Percentiles rank a stretch among this genome's conserved stretches.
These are phyloP conservation scores for Hirundo rustica DNA, from an alignment of 2,797 vertebrate genomes.

Conservation along the genomic window DNA sequence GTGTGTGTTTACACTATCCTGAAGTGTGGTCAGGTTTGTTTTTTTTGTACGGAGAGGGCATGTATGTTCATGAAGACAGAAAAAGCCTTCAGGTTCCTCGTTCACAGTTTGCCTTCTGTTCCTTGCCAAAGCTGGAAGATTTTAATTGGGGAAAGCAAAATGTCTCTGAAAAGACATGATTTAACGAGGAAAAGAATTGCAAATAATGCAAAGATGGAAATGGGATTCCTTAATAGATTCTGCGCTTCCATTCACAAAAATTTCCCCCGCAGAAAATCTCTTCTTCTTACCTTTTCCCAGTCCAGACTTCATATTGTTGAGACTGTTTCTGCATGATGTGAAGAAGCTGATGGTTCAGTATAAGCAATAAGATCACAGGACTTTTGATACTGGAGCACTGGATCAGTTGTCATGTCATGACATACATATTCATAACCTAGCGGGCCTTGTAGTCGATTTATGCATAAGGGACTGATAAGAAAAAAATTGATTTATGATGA, in stretches of 20 bases:
- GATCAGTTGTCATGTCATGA: constrained; percentile 38
- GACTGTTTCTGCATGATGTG: not conserved
- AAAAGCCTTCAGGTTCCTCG: not conserved
- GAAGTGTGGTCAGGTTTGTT: not conserved
- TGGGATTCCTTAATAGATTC: not conserved
- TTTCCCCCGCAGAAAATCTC: not conserved
- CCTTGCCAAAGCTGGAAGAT: not conserved
- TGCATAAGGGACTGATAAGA: constrained; percentile 66
- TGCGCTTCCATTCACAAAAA: not conserved
- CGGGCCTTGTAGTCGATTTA: constrained; percentile 51
- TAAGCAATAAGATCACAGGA: constrained; percentile 20
- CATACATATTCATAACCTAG: constrained; percentile 67
- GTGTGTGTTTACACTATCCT: not conserved
- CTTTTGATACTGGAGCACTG: constrained; percentile 32
- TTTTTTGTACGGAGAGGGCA: not conserved
- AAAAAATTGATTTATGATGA: constrained; percentile 78
- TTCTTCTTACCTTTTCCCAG: not conserved
- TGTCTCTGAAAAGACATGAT: not conserved
- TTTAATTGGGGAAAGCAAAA: not conserved
- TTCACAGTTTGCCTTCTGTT: not conserved
- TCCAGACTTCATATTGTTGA: not conserved
- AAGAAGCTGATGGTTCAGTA: not conserved
- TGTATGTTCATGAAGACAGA: not conserved
- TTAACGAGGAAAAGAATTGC: constrained; percentile 26
- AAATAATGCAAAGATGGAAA: constrained; percentile 13